phyloP scores from a whole-genome alignment of 2,888 invertebrate species.

The Oscheius sp. region DNA sequence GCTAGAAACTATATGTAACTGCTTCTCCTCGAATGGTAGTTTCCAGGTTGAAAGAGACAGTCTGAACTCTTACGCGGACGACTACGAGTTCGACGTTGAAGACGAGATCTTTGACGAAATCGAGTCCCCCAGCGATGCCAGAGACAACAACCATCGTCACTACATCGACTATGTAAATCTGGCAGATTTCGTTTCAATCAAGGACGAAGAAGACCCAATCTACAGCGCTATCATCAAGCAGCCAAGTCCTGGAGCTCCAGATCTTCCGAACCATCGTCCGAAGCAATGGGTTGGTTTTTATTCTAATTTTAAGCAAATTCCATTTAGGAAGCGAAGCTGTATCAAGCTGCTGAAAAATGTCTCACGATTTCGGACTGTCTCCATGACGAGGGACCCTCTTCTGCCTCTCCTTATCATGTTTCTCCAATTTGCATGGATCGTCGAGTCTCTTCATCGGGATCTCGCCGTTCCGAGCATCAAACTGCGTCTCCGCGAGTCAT shows the following conservation, averaged over 20 bases:
- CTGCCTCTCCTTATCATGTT: conserved; percentile 50
- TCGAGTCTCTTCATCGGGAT: conserved; percentile 9
- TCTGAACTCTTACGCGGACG: conserved; percentile 66
- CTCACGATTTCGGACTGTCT: conserved; percentile 48
- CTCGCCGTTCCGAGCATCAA: conserved; percentile 6
- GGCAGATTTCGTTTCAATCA: conserved; percentile 63
- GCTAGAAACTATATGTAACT: not conserved
- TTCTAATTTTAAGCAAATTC: not conserved
- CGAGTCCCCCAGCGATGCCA: conserved; percentile 38
- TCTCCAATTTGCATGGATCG: conserved; percentile 34
- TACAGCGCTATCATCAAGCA: conserved; percentile 64
- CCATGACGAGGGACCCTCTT: conserved; percentile 28
- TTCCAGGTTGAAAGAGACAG: conserved; percentile 65
- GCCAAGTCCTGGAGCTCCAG: conserved; percentile 42
- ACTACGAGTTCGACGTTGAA: conserved; percentile 68
- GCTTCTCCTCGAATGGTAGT: not conserved
- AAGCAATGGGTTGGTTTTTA: conserved; percentile 49
- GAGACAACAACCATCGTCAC: conserved; percentile 25
- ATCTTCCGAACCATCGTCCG: conserved; percentile 59
- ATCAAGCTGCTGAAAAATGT: conserved; percentile 66
- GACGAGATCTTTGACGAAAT: conserved; percentile 66
- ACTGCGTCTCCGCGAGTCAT: conserved; percentile 26
- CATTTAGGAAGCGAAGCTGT: conserved; percentile 60
- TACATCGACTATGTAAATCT: conserved; percentile 67
- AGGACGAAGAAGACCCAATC: conserved; percentile 57